Evolutionary conservation across 2,888 invertebrate genomes (phyloP), one percentile per base, ranked within the genome.

Genomic region (Lithophane leautieri): DNA sequence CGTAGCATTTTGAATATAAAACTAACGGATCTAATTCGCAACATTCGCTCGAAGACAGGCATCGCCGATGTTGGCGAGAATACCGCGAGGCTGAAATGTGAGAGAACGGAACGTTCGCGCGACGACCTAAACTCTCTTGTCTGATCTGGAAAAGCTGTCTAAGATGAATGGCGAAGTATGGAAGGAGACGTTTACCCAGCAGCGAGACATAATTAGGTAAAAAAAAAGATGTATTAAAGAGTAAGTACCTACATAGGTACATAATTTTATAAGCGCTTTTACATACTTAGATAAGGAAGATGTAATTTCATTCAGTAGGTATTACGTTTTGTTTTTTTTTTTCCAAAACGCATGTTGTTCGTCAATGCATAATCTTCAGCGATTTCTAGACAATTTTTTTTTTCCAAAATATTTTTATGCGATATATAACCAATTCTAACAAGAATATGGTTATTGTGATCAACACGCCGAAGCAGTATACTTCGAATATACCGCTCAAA

Each of bases 401-500:
- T 58, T 44, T 76, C 14, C 81, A 72, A 0, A 81, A 58, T 40
- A 22, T 76, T 65, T 70, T 84, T n/a, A 69, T 56, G 25, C 86
- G 72, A 70, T 90, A 89, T 12, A 91, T 40, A 12, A 86, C 16
- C 8, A 93, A 22, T 91, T 96, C 96, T 8, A 93, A 25, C 12
- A 93, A 19, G 90, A 96, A 96, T 72, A 92, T 78, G 2, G 89
- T 4, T 28, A 86, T 80, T 74, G 93, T 92, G 3, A 91, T 42
- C 2, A 85, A 87, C 1, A 92, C 19, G 28, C 92, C 73, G 6
- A 92, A 69, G 14, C 84, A 83, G 73, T 91, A 95, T n/a, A 90
- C 79, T 84, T 94, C 87, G 68, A 95, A 95, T 79, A 96, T 90
- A 44, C 93, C 94, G 56, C 88, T 88, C 11, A 95, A 88, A 70